Evolutionary conservation across 2,113 vertebrate species (phyloP).

Genomic region (Sander lucioperca): DNA sequence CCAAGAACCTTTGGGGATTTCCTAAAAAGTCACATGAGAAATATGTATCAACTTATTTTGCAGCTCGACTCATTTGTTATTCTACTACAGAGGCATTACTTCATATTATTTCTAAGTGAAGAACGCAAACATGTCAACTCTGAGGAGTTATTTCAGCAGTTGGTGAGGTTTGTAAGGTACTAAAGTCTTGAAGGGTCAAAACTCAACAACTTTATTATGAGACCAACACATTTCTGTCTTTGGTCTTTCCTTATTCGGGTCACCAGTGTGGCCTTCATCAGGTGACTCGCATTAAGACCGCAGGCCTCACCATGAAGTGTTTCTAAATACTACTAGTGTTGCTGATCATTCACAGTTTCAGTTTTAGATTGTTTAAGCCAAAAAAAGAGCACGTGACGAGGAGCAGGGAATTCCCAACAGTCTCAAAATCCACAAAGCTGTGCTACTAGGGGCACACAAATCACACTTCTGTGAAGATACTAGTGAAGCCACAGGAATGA

Average conservation of each 20-base stretch:
- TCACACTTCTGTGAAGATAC: background rate
- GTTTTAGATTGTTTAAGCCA: background rate
- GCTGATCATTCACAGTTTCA: background rate
- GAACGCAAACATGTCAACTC: background rate
- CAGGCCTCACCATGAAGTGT: background rate
- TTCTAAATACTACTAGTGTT: background rate
- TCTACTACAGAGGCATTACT: background rate
- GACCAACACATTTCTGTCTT: too few species aligned
- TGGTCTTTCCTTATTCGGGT: background rate
- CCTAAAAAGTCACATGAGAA: slow-evolving; percentile 8
- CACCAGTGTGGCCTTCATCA: background rate
- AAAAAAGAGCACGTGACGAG: background rate
- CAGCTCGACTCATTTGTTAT: background rate
- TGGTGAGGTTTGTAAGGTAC: background rate
- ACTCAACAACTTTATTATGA: too few species aligned
- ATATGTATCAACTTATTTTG: background rate
- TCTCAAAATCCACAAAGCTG: slow-evolving; percentile 8
- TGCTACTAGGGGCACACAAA: background rate
- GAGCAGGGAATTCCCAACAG: slow-evolving; percentile 24
- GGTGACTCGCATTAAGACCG: background rate
- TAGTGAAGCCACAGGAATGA: background rate
- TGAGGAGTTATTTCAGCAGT: slow-evolving; percentile 1
- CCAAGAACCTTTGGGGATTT: slow-evolving; percentile 27
- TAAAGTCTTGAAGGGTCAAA: too few species aligned
- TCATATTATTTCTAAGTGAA: background rate